phyloP scores from a whole-genome alignment of 1,140 invertebrate species.

The Coptotermes formosanus region DNA sequence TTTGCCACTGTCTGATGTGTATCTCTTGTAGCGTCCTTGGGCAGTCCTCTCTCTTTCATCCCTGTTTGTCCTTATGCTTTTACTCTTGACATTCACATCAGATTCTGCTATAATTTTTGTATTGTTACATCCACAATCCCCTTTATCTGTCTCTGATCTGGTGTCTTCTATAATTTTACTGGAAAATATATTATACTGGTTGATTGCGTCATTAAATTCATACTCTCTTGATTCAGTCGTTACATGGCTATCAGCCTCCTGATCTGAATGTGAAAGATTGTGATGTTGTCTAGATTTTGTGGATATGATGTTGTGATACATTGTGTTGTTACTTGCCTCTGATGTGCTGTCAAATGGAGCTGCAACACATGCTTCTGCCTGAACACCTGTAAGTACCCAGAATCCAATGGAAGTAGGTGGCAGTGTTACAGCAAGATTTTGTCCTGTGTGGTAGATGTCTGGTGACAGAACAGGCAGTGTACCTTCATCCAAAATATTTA shows the following conservation, averaged over 20 bases:
- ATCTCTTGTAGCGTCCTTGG: background rate
- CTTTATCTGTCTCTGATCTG: background rate
- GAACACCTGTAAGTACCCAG: slow-evolving; percentile 56
- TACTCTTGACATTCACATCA: background rate
- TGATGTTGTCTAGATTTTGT: background rate
- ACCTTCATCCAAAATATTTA: slow-evolving; percentile 48
- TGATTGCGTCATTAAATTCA: background rate
- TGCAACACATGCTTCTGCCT: slow-evolving; percentile 47
- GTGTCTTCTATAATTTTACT: background rate
- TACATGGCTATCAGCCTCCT: background rate
- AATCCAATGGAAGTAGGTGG: slow-evolving; percentile 57
- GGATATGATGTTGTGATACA: too few relatives aligned
- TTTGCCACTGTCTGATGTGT: background rate
- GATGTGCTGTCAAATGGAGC: background rate
- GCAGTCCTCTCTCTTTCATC: background rate
- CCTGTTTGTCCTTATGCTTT: background rate
- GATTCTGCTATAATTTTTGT: background rate
- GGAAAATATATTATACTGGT: background rate
- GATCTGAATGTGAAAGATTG: too few relatives aligned
- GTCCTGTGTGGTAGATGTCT: slow-evolving; percentile 46
- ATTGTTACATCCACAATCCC: background rate
- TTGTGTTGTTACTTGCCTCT: background rate
- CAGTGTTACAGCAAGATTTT: slow-evolving; percentile 50
- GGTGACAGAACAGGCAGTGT: slow-evolving; percentile 50
- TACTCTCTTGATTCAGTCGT: background rate